A percentile compares a stretch with the other conserved stretches of the same genome.
Evolutionary conservation across 2,113 vertebrate genomes (phyloP).

Genomic region (Podarcis muralis): DNA sequence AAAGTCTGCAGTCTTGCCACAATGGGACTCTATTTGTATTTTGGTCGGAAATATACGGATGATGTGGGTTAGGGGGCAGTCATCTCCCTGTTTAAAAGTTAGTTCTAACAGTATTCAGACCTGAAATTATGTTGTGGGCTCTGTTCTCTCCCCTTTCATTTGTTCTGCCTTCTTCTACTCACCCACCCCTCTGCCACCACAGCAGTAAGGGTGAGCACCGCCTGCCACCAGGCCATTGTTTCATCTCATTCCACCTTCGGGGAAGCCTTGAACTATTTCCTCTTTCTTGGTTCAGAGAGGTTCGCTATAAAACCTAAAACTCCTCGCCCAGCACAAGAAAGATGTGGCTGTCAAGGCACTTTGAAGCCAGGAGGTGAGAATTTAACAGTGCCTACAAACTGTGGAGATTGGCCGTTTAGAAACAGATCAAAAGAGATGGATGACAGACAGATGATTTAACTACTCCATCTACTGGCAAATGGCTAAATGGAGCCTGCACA

Average conservation of each 20-base stretch:
- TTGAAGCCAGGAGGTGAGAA: conserved; percentile 34
- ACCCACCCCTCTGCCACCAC: neutral
- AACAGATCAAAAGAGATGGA: neutral
- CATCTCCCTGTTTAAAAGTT: no score
- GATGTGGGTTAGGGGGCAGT: neutral
- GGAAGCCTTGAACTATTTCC: neutral
- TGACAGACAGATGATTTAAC: conserved; percentile 69
- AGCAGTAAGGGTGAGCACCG: neutral
- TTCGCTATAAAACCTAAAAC: conserved; percentile 8
- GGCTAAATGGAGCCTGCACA: conserved; percentile 23
- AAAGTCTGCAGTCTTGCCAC: neutral
- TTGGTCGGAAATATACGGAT: neutral
- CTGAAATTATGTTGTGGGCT: no score
- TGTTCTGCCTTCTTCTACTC: neutral
- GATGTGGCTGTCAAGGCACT: neutral
- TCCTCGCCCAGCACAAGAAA: conserved; percentile 11
- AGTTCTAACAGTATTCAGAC: neutral
- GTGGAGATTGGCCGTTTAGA: conserved; percentile 15
- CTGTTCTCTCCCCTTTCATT: neutral
- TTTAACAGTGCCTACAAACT: conserved; percentile 47
- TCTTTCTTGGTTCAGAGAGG: neutral
- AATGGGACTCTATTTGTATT: neutral
- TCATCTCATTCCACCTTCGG: neutral
- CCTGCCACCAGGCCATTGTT: neutral
- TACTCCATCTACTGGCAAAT: conserved; percentile 72